Base-by-base conservation (phyloP, 2,888 invertebrate species). In the Ametastegia equiseti region DNA sequence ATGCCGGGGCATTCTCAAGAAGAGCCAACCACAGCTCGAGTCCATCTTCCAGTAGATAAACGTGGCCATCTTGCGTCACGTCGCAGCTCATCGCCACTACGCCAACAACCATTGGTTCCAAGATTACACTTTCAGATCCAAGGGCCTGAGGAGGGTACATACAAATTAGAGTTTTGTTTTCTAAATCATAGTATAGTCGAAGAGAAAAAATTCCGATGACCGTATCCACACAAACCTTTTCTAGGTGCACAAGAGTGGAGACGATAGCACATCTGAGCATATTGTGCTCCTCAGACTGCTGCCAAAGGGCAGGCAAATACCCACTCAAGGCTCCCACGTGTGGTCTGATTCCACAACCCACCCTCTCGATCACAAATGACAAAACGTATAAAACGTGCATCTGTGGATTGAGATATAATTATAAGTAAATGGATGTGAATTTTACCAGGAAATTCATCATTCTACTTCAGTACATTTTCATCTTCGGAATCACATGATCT, bases 221-320 rank as follows among this genome's bases (percentile, higher is more conserved):
- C 54, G 15, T 23, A 71, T 69, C n/a, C 23, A 78, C 5, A 71
- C 84, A 80, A 87, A 94, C 96, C 94, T 97, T 97, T 78, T 98
- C 97, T 80, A 98, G 93, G 88, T 97, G 96, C 83, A 97, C 96
- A 65, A 98, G 93, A 0, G 97, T 96, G 3, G 97, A 95, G 11
- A 98, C 95, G 84, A 98, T 97, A 67, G 98, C 97, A 89, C 98
- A 98, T 15, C 97, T 93, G 84, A 98, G 93, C 97, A 98, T 97
- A 91, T 97, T 96, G 89, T 97, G 97, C 82, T 96, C 95, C 82
- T 95, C 95, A 11, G 98, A 97, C 92, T 97, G 97, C 83, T 95
- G 94, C 98, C 98, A 98, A 85, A 98, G 93, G 84, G 95, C 92
- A 11, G 98, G 98, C 86, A 98, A 93, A 92, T 97, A 98, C 82